Evolutionary conservation across 2,113 vertebrate species (phyloP), one percentile per base, ranked within the genome.

Genomic region (Etia nguti): DNA sequence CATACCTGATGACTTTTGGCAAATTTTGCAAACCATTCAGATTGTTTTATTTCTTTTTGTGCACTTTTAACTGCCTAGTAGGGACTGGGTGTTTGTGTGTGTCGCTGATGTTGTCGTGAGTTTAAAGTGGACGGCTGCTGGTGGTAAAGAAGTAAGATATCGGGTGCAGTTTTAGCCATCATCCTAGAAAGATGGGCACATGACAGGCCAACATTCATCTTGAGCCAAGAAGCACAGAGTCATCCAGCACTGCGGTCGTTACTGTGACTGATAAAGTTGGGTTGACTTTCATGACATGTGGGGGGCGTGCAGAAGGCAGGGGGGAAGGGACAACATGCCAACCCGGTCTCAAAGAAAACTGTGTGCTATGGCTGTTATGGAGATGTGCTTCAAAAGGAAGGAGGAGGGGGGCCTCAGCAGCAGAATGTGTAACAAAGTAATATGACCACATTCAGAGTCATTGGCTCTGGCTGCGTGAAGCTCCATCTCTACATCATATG

Each of bases 401-500:
- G 31, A 11, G 16, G 38, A 29, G 56, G 9, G 11, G 60, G 24
- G 22, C 29, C 15, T 79, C 56, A 8, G 52, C 56, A 26, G 65
- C n/a, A 88, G 91, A 91, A 92, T 90, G 91, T 83, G 82, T 41
- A 82, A 84, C 84, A 86, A 79, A 85, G 87, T 87, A 84, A 87
- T 41, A 15, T 13, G 92, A 91, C 46, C 77, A 38, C 43, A 34
- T 70, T 56, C 7, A 16, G 60, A 89, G 82, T 79, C 82, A 34
- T 48, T 1, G 34, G 79, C 86, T 62, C 52, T 1, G 6, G 88
- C 80, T 84, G 86, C 31, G 7, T 54, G 75, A 86, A 16, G 22
- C 84, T 0, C 80, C 50, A 11, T 12, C 52, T 4, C 68, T 29
- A 1, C 70, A 70, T 90, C 89, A 86, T 8, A n/a, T 38, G 79